Conservation (phyloP, 1,140 invertebrate species). For the Adoxophyes honmai region DNA sequence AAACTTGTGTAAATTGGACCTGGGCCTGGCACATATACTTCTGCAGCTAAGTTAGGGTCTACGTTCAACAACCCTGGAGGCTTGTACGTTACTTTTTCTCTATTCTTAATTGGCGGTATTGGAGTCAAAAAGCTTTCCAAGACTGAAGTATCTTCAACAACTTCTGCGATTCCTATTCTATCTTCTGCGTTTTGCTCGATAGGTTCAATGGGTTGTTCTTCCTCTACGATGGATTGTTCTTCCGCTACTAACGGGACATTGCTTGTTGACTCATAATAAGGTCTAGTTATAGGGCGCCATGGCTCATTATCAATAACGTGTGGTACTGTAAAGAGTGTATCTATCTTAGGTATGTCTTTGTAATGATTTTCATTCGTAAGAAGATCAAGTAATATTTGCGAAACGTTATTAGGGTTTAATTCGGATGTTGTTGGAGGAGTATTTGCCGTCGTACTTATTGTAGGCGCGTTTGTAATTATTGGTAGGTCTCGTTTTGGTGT, state of each 20-base stretch:
- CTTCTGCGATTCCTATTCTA: slow-evolving; percentile 70
- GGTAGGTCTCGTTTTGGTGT: slow-evolving; percentile 65
- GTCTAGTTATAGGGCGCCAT: slow-evolving; percentile 77
- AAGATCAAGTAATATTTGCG: slow-evolving; percentile 58
- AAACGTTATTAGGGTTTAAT: slow-evolving; percentile 62
- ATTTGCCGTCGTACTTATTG: slow-evolving; percentile 41
- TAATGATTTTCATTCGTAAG: slow-evolving; percentile 68
- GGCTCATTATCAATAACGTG: slow-evolving; percentile 76
- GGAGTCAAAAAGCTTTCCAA: slow-evolving; percentile 64
- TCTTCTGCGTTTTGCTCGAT: slow-evolving; percentile 60
- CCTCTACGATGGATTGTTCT: slow-evolving; percentile 26
- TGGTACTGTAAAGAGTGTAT: slow-evolving; percentile 72
- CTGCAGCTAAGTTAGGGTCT: slow-evolving; percentile 54
- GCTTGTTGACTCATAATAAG: slow-evolving; percentile 62
- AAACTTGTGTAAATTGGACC: slow-evolving; percentile 82
- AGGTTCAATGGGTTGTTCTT: slow-evolving; percentile 28
- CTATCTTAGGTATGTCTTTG: slow-evolving; percentile 74
- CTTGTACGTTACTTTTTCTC: slow-evolving; percentile 43
- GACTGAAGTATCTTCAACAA: slow-evolving; percentile 67
- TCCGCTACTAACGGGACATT: slow-evolving; percentile 30
- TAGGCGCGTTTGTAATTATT: slow-evolving; percentile 52
- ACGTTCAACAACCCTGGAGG: slow-evolving; percentile 52
- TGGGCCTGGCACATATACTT: slow-evolving; percentile 71
- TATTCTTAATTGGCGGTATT: slow-evolving; percentile 46
- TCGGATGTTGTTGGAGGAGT: slow-evolving; percentile 39